Evolutionary conservation across 1,140 invertebrate genomes (phyloP), one percentile per base, ranked within the genome.

Genomic region (Heliconius congener): DNA sequence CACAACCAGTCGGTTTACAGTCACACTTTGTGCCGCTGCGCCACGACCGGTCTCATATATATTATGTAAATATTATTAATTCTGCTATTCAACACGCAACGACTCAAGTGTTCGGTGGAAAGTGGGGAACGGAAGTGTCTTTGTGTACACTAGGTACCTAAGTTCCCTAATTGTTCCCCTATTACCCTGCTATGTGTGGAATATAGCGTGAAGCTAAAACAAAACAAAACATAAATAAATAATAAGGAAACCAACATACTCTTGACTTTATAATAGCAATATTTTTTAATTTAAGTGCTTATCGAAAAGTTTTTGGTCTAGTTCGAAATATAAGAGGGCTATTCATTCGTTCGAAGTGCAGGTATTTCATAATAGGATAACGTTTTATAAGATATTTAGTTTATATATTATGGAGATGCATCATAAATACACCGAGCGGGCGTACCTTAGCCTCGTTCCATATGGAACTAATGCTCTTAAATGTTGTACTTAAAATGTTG

Each of bases 391-490:
- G 60, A 66, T 27, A 66, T 30, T 30, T 16, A 30, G 60, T 30
- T 1, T 30, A 30, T 66, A 23, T 66, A 66, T 66, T 30, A 66
- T 66, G 27, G 27, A 66, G 23, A 23, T 66, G 11, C 60, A 66
- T 11, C 60, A 30, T 66, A 66, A 66, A 66, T 66, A 66, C 16
- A 16, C 60, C 2, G 60, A 66, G 60, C 55, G 23, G 13, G 60
- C 23, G 60, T 23, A 66, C 60, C 60, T 66, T 23, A 30, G 60
- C 60, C 13, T 30, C 23, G 60, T 66, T 27, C 23, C n/a, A 66
- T 30, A 30, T 11, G 60, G 13, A 66, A 66, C 23, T 66, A 66
- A 66, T 66, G 60, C 60, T 66, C 60, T 66, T 66, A 66, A 66
- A 66, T 66, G 55, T 57, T 57, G 60, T 11, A 30, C 60, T 27